Base-by-base conservation (phyloP, 1,140 invertebrate genomes). In the Antheraea pernyi region DNA sequence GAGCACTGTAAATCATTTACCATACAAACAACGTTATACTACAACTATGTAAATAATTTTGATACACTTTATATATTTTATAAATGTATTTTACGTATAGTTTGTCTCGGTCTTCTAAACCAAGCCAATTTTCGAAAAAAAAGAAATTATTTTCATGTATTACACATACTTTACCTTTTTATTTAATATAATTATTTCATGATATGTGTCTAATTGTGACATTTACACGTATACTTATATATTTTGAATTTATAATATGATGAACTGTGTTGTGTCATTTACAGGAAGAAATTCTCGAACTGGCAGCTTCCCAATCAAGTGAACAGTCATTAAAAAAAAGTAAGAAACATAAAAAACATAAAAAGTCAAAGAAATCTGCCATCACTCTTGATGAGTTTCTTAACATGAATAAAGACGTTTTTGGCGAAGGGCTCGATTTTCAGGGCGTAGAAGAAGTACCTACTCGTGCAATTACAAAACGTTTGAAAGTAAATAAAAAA, bases 331-430 rank as follows among this genome's bases (percentile, higher is more conserved):
- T 70, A 64, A 80, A 75, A n/a, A 86, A 82, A 79, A 68, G 74
- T n/a, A 91, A 86, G 70, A 92, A 92, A 75, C 88, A 89, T 68
- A 91, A 91, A 69, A 92, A 92, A 73, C 89, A 91, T 67, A 92
- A 92, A 71, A 91, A 91, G 75, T 86, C 85, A 0, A 92, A 92
- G 69, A 92, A 91, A 68, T 67, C 83, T 37, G 78, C 91, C 16
- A 92, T 93, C 48, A 91, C 91, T 9, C 77, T 93, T 7, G 85
- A 91, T 75, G 85, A 93, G 66, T 93, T 93, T 68, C 72, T 93
- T 48, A 90, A 89, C 74, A 93, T 92, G 91, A 91, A 93, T 69
- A 88, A 88, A 76, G 91, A 92, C 76, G 86, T 93, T 7, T 92
- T 93, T 82, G 87, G 89, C 22, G 88, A 92, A 77, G 86, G 79